Evolutionary conservation across 1,140 invertebrate species (phyloP), one percentile per base, ranked within the genome.

Genomic region (Dreissena rostriformis): DNA sequence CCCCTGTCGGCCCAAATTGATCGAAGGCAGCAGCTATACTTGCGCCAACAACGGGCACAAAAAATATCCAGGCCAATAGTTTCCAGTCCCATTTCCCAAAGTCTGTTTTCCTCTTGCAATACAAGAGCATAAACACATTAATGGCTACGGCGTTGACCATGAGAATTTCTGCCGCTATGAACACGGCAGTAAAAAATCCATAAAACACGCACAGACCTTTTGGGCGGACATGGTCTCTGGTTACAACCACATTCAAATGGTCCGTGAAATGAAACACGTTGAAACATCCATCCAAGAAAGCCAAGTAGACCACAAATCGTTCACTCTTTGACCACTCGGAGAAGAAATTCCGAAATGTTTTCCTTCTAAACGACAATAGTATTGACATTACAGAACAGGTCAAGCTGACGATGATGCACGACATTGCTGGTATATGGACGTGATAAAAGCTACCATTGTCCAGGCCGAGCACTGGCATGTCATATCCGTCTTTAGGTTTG

Each of bases 41-140:
- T 61, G 73, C 80, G 22, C 74, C 79, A 51, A 75, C 5, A 53
- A 81, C 57, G 10, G 86, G 86, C 14, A 67, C 73, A 14, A 74
- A 82, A 26, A 85, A 87, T 11, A 75, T 87, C 53, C 81, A 87
- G 0, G 68, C 51, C 14, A 87, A 53, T 1, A 87, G 75, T 51
- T 65, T 72, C 86, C 86, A 85, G 22, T 87, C 86, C 19, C 49
- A 55, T 49, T 39, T 73, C 6, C 86, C 86, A 73, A 87, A 79
- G 49, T 87, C 74, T 0, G 85, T 17, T 53, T 87, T 72, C 22
- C 71, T 77, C 6, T 79, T 53, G 51, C 78, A 82, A 39, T 82
- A 87, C 51, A 87, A 82, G 28, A 87, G 71, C 67, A 84, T 78
- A 73, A 87, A 87, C 0, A 82, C 86, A 39, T 87, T 87, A 0